Evolutionary conservation across 2,888 invertebrate species (phyloP).

Genomic region (Cheilosia impressa): DNA sequence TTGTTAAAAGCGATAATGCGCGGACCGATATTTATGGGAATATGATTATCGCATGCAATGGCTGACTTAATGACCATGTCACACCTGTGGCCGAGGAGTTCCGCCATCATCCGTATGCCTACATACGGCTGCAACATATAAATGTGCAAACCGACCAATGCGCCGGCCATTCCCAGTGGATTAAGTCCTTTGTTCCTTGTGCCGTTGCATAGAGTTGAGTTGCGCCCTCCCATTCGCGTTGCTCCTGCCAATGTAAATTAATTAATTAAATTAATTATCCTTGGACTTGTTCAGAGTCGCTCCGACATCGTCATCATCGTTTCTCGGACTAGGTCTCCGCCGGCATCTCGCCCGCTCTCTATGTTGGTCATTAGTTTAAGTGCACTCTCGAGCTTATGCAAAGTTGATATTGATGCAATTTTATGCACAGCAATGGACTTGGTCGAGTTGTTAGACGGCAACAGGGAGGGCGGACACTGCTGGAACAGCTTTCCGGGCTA

Average conservation of each 20-base stretch:
- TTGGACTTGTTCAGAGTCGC: constrained; percentile 60
- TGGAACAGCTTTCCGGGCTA: constrained; percentile 48
- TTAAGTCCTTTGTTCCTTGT: constrained; percentile 57
- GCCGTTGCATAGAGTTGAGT: neutral
- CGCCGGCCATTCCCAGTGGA: constrained; percentile 58
- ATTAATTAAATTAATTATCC: constrained; percentile 74
- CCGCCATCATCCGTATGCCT: constrained; percentile 5
- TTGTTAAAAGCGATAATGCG: constrained; percentile 51
- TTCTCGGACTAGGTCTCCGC: constrained; percentile 30
- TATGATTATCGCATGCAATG: constrained; percentile 72
- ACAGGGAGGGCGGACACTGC: constrained; percentile 11
- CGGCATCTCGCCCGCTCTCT: constrained; percentile 42
- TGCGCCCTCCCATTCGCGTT: constrained; percentile 1
- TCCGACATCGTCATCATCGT: constrained; percentile 24
- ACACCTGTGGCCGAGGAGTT: constrained; percentile 63
- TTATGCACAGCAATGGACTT: constrained; percentile 73
- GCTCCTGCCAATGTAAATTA: constrained; percentile 70
- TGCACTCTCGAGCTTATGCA: constrained; percentile 75
- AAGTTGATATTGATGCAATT: constrained; percentile 75
- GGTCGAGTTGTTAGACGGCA: constrained; percentile 28
- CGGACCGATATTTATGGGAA: constrained; percentile 66
- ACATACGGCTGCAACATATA: neutral
- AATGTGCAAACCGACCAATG: constrained; percentile 54
- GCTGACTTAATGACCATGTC: constrained; percentile 67
- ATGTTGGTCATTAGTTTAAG: constrained; percentile 75